Evolutionary conservation across 2,888 invertebrate genomes (phyloP).

Genomic region (Napeogenes inachia): DNA sequence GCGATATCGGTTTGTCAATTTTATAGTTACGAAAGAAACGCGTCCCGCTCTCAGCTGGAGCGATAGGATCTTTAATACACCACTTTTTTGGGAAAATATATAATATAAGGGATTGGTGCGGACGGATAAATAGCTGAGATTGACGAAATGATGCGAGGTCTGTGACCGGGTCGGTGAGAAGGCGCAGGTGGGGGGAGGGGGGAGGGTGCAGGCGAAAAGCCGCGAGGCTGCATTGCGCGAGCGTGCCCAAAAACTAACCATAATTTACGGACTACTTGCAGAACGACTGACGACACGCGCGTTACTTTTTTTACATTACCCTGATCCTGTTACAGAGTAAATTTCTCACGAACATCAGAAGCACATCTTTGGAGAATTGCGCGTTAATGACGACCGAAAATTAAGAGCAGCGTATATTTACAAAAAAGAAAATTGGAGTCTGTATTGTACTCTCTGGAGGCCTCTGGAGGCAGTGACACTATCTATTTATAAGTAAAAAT

Average conservation of each 20-base stretch:
- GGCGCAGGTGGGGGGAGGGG: slow-evolving; percentile 38
- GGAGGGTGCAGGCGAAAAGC: slow-evolving; percentile 59
- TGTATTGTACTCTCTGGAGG: slow-evolving; percentile 21
- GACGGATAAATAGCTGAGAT: slow-evolving; percentile 75
- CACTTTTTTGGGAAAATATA: slow-evolving; percentile 67
- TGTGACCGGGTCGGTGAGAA: slow-evolving; percentile 61
- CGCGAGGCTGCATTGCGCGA: slow-evolving; percentile 72
- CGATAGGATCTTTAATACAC: slow-evolving; percentile 69
- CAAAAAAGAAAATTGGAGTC: slow-evolving; percentile 41
- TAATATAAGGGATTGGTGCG: slow-evolving; percentile 69
- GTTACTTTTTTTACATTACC: slow-evolving; percentile 53
- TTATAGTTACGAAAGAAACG: slow-evolving; percentile 60
- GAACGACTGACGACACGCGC: slow-evolving; percentile 70
- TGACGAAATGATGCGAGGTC: slow-evolving; percentile 72
- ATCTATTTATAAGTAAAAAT: slow-evolving; percentile 18
- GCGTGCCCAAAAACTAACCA: slow-evolving; percentile 77
- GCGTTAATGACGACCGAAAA: slow-evolving; percentile 62
- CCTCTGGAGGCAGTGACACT: slow-evolving; percentile 19
- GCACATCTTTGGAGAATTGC: slow-evolving; percentile 64
- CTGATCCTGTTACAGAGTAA: slow-evolving; percentile 70
- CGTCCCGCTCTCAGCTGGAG: slow-evolving; percentile 47
- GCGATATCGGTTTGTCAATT: slow-evolving; percentile 70
- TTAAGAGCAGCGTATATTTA: slow-evolving; percentile 46
- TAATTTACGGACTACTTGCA: slow-evolving; percentile 76
- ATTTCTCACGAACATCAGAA: slow-evolving; percentile 71